phyloP scores from a whole-genome alignment of 2,888 invertebrate species.

The Nomada fucata region DNA sequence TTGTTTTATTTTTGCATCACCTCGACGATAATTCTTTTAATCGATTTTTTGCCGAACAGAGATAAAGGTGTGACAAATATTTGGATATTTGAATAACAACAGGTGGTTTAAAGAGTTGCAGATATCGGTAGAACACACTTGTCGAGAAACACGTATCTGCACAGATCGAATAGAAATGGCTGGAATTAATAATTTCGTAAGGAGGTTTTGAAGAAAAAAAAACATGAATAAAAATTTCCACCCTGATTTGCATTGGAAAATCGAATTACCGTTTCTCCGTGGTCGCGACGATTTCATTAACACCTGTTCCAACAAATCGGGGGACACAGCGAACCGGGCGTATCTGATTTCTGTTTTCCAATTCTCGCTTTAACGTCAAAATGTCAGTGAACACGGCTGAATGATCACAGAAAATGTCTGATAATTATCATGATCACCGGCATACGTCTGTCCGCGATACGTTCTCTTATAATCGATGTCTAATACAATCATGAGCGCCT shows the following conservation, averaged over 20 bases:
- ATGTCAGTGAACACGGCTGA: conserved; percentile 76
- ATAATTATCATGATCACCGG: conserved; percentile 69
- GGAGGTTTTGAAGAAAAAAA: too few species aligned
- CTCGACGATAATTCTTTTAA: too few species aligned
- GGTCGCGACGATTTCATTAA: conserved; percentile 38
- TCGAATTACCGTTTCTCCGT: neutral
- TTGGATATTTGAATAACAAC: too few species aligned
- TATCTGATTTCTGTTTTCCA: conserved; percentile 55
- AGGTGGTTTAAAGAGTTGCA: neutral
- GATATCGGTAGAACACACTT: neutral
- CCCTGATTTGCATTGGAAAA: neutral
- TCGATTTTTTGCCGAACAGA: too few species aligned
- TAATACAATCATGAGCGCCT: conserved; percentile 45
- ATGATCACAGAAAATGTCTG: conserved; percentile 67
- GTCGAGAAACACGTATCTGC: neutral
- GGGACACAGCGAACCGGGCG: conserved; percentile 22
- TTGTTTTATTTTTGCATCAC: neutral
- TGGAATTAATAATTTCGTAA: too few species aligned
- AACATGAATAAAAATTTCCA: neutral
- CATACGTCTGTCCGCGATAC: conserved; percentile 49
- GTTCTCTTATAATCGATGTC: conserved; percentile 67
- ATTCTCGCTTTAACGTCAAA: conserved; percentile 73
- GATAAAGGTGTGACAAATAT: too few species aligned
- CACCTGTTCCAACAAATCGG: conserved; percentile 28
- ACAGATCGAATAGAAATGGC: neutral